Evolutionary conservation across 2,888 invertebrate species (phyloP).

Genomic region (Rotaria magnacalcarata): DNA sequence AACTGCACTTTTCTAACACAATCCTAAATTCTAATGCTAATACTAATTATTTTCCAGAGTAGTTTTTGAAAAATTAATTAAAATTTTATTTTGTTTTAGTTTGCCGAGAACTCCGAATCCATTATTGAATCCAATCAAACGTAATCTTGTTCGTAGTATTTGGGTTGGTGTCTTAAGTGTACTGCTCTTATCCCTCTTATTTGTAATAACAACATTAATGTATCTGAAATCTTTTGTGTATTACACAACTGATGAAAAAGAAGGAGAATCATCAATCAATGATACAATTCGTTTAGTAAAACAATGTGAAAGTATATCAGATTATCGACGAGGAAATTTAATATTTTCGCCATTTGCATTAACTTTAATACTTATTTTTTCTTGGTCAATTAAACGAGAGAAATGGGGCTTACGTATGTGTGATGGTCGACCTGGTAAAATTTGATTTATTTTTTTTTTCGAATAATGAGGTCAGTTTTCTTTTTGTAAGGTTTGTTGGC

Average conservation of each 20-base stretch:
- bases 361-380: not conserved
- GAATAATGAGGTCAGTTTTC: not conserved
- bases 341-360: not conserved
- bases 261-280: not conserved
- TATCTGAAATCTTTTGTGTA: not conserved
- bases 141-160: not conserved
- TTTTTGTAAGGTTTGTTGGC: not conserved
- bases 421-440: conserved; percentile 24
- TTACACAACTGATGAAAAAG: not conserved
- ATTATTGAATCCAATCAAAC: not conserved
- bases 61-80: not conserved
- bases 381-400: conserved; percentile 12
- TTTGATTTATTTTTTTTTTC: too few relatives aligned
- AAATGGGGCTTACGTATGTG: not conserved
- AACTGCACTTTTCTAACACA: too few relatives aligned
- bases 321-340: conserved; percentile 1
- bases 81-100: not conserved
- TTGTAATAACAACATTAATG: not conserved
- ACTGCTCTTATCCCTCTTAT: not conserved
- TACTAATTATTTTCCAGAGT: too few relatives aligned
- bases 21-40: too few relatives aligned
- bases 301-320: not conserved
- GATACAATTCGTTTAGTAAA: conserved; percentile 25
- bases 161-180: not conserved
- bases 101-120: not conserved